Conservation (phyloP, 2,888 invertebrate genomes). For the Dilophus febrilis region DNA sequence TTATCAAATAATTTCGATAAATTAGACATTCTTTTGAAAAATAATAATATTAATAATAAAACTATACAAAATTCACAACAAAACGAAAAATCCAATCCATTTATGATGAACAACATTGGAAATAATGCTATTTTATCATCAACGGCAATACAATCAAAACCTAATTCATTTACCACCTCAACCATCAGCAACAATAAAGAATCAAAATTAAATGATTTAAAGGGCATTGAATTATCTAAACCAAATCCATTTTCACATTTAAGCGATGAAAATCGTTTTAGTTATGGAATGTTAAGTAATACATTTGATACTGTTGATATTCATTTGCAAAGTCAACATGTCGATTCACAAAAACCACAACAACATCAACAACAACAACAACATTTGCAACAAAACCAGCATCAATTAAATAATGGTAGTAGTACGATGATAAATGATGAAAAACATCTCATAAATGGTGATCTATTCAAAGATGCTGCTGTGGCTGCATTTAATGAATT, state of each 20-base stretch:
- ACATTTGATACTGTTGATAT: neutral
- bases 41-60: neutral
- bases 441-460: constrained; percentile 4
- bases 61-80: neutral
- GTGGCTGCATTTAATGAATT: constrained; percentile 11
- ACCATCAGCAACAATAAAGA: neutral
- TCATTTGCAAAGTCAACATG: neutral
- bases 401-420: too few species aligned
- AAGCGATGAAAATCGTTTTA: neutral
- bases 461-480: constrained; percentile 12
- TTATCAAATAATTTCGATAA: constrained; percentile 8
- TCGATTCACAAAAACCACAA: too few species aligned
- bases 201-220: neutral
- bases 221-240: neutral
- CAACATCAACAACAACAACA: too few species aligned
- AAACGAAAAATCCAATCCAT: neutral
- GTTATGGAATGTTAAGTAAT: neutral
- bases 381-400: too few species aligned
- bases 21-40: constrained; percentile 7
- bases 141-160: too few species aligned
- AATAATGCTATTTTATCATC: too few species aligned
- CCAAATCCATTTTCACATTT: neutral
- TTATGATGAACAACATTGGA: neutral
- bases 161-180: too few species aligned
- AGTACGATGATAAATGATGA: neutral